Evolutionary conservation across 2,888 invertebrate genomes (phyloP).

Genomic region (Cyaniris semiargus): DNA sequence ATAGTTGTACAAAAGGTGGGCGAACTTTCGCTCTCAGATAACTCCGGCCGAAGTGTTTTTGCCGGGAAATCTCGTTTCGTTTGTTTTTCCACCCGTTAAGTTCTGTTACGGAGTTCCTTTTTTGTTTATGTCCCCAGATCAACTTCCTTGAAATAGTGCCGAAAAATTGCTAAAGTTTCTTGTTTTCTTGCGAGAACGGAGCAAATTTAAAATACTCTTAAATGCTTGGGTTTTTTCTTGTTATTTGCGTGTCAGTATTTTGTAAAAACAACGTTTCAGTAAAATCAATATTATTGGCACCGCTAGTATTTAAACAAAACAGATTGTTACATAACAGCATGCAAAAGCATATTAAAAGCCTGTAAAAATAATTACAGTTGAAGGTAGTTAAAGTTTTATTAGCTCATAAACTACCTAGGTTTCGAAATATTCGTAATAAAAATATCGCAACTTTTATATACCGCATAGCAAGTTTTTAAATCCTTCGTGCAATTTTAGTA

Average conservation of each 20-base stretch:
- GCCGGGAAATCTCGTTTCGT: slow-evolving; percentile 30
- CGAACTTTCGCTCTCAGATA: slow-evolving; percentile 28
- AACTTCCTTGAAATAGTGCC: slow-evolving; percentile 29
- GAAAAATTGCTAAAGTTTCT: slow-evolving; percentile 27
- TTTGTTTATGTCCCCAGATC: slow-evolving; percentile 28
- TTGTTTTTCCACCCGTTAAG: slow-evolving; percentile 31
- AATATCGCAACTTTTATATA: neutral
- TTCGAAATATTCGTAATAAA: neutral
- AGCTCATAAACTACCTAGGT: neutral
- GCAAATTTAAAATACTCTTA: slow-evolving; percentile 10
- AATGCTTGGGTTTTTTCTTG: neutral
- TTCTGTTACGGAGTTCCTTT: slow-evolving; percentile 24
- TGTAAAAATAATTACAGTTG: neutral
- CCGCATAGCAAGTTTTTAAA: slow-evolving; percentile 2
- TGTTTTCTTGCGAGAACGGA: slow-evolving; percentile 2
- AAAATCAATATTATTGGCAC: neutral
- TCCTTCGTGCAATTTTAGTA: neutral
- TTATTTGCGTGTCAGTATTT: neutral
- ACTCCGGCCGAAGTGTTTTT: slow-evolving; percentile 29
- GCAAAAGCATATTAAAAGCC: neutral
- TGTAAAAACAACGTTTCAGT: neutral
- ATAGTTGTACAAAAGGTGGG: slow-evolving; percentile 30
- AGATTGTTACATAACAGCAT: neutral
- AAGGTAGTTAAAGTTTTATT: neutral
- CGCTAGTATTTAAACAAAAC: neutral